Evolutionary conservation across 1,140 invertebrate genomes (phyloP), one percentile per base, ranked within the genome.

Genomic region (Pteromalus puparum): DNA sequence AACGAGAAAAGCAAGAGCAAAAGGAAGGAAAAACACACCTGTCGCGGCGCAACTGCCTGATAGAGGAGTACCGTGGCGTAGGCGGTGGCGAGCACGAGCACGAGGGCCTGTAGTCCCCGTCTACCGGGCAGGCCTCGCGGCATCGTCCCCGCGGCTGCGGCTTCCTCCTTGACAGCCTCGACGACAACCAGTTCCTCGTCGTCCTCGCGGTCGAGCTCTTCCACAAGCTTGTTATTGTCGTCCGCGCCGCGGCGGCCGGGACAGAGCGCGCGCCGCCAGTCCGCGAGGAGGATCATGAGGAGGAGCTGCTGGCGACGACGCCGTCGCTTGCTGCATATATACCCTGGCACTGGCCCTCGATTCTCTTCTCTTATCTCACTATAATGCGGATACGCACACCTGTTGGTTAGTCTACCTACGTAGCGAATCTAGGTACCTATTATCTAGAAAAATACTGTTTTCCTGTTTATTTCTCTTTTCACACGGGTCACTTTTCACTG

Each of bases 61-160:
- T 96, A 96, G 85, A 95, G 93, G 73, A 96, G 92, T 72, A 96
- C 92, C 84, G 94, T 95, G 83, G 94, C 95, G 89, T 96, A 96
- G 72, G 94, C 94, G 77, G 92, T 93, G 61, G 89, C 91, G 61
- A 93, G 88, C 26, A 93, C 86, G 83, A 93, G 90, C 46, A 88
- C 91, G 74, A 93, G 82, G 76, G 90, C 90, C 86, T 92, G 92
- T 1, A 93, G 90, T 86, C 88, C 89, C 83, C 92, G 90, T 90
- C 90, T 91, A 67, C 89, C 91, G 81, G 91, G 89, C 86, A 93
- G 86, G 77, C 89, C 89, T 81, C 92, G 91, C 84, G 92, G 89
- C 92, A 93, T 93, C 82, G 82, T 89, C 87, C 5, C 79, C 78
- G 28, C 87, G 81, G 78, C 48, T 82, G 85, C 24, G 72, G 85